Base-by-base conservation (phyloP, 1,140 invertebrate species). In the Drosophila pandora region DNA sequence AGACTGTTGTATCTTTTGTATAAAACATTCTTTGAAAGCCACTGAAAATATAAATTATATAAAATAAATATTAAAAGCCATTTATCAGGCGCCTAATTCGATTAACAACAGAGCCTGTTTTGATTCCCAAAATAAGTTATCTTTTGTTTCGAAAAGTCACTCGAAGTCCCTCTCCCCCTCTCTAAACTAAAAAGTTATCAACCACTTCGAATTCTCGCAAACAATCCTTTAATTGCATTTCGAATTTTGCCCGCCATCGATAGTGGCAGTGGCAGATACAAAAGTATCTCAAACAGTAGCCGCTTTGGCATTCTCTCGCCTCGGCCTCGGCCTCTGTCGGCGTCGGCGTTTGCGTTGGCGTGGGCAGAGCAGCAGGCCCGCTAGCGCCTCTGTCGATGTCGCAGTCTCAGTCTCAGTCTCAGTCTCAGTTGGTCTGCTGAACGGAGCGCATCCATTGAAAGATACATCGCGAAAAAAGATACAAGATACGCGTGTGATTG, bases 341-440 rank as follows among this genome's bases (percentile, higher is more conserved):
- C 57, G 23, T 21, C 28, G 17, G 47, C 47, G 32, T 50, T 17
- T 9, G 13, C 45, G 17, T 8, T 22, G 43, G 21, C 43, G 21
- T 21, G 3, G 43, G 22, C 43, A 23, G 21, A 23, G 43, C 58
- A 50, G 41, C 34, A 10, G 34, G 34, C 34, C 32, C 3, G 34
- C 2, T 37, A 10, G 34, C 12, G 34, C 34, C 34, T 10, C 34
- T 13, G 39, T 43, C 39, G 25, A 28, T 28, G 25, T 28, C 39
- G 12, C 39, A 50, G 78, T 48, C 25, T 69, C 73, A 80, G n/a
- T n/a, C n/a, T n/a, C n/a, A n/a, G n/a, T n/a, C n/a, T n/a, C n/a
- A n/a, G 87, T 77, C 64, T 89, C 83, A 91, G 90, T 91, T 70
- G 79, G 83, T 80, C 53, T 61, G 75, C 87, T 77, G 79, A 79